A percentile compares a stretch with the other conserved stretches of the same genome.
Conservation (phyloP, 35 echinoderm and acorn worm species). For the Hemicentrotus pulcherrimus region DNA sequence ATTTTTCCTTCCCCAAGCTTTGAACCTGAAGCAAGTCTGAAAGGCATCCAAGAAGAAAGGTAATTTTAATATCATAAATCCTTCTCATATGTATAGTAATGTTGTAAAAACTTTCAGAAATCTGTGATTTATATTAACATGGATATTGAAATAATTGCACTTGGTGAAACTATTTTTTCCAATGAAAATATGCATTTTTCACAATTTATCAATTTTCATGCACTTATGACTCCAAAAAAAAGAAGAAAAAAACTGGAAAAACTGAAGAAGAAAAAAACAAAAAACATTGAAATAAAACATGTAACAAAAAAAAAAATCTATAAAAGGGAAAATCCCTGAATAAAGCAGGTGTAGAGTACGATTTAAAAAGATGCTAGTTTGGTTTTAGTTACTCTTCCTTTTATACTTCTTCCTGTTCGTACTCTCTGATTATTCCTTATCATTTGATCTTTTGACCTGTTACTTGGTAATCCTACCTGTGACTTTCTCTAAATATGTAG, state of each 20-base stretch:
- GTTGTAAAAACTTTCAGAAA: no score
- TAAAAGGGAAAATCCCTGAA: background rate
- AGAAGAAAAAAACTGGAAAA: no score
- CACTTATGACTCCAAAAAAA: no score
- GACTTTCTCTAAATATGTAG: background rate
- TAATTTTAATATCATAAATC: background rate
- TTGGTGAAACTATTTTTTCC: no score
- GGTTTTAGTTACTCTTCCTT: background rate
- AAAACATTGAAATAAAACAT: no score
- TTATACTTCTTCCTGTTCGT: background rate
- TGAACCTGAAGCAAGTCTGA: slow-evolving; percentile 70
- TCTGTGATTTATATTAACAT: no score
- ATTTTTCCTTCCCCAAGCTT: slow-evolving; percentile 75
- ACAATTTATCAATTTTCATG: no score
- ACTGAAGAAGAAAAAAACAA: no score
- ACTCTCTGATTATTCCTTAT: background rate
- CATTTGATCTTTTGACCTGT: background rate
- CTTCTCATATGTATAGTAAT: no score
- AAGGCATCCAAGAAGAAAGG: slow-evolving; percentile 75
- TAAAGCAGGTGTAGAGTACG: background rate
- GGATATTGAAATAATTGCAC: no score
- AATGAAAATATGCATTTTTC: no score
- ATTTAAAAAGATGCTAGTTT: background rate
- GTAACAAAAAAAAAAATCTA: background rate
- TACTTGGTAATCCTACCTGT: background rate